These are phyloP conservation scores for Leptura quadrifasciata DNA, from an alignment of 2,888 invertebrate genomes.

Conservation along the genomic window DNA sequence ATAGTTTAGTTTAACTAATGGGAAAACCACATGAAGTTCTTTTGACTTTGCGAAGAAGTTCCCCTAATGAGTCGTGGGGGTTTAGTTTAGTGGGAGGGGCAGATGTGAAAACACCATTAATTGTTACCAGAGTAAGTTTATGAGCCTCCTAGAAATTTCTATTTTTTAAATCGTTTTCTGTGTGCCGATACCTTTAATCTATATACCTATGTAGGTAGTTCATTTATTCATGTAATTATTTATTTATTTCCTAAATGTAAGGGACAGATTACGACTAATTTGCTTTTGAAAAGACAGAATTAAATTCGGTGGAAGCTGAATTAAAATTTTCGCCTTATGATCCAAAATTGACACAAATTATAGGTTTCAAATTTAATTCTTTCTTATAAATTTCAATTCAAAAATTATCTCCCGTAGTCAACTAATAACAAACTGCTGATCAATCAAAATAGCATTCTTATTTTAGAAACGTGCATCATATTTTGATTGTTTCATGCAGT, in stretches of 20 bases:
- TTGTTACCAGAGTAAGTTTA: constrained; percentile 88
- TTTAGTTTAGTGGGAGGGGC: constrained; percentile 91
- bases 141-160: background rate
- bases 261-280: no score
- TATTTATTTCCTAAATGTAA: no score
- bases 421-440: background rate
- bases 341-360: no score
- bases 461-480: background rate
- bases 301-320: no score
- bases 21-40: constrained; percentile 86
- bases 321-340: no score
- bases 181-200: no score
- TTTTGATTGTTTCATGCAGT: background rate
- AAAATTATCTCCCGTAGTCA: background rate
- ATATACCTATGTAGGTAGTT: no score
- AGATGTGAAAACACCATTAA: constrained; percentile 90
- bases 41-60: constrained; percentile 83
- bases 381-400: background rate
- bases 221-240: no score
- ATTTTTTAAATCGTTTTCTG: no score
- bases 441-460: background rate
- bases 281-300: no score
- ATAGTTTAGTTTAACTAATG: constrained; percentile 65
- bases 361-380: background rate
- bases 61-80: constrained; percentile 87